Conservation (phyloP, 2,888 invertebrate genomes). For the Branchinecta sandiegonensis region DNA sequence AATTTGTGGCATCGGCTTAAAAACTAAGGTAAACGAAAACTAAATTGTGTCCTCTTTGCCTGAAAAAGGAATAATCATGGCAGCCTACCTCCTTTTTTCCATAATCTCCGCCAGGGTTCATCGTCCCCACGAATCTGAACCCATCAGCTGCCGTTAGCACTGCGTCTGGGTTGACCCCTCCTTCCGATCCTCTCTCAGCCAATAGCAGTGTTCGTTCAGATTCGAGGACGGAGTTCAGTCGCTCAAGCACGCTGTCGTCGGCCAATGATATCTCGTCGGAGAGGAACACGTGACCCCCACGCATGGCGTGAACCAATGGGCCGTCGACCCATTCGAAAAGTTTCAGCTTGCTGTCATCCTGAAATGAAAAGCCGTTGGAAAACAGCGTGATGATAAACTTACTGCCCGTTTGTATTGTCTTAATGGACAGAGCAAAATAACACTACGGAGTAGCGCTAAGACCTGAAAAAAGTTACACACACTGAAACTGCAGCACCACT, state of each 20-base stretch:
- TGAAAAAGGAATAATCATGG: no score
- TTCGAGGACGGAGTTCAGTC: conserved; percentile 84
- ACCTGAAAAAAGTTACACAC: no score
- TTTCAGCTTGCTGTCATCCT: conserved; percentile 34
- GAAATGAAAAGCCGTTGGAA: neutral
- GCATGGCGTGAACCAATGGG: conserved; percentile 81
- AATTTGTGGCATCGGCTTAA: no score
- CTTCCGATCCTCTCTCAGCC: conserved; percentile 64
- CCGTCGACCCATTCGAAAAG: conserved; percentile 98
- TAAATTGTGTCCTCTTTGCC: no score
- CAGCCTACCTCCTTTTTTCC: conserved; percentile 77
- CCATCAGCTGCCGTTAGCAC: conserved; percentile 50
- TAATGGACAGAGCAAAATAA: no score
- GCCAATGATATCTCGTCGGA: conserved; percentile 98
- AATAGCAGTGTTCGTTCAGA: conserved; percentile 78
- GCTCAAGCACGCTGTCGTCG: conserved; percentile 92
- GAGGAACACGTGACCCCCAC: conserved; percentile 68
- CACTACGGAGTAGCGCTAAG: no score
- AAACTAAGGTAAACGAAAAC: no score
- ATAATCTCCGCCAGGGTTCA: conserved; percentile 99
- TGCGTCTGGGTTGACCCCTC: conserved; percentile 34
- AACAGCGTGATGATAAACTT: neutral
- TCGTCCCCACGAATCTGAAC: conserved; percentile 89
- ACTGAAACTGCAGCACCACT: no score
- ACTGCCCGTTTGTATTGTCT: conserved; percentile 14